Percentiles rank a stretch among this genome's conserved stretches.
phyloP scores from a whole-genome alignment of 64 coral and sea anemone species.

The Astreopora myriophthalma region DNA sequence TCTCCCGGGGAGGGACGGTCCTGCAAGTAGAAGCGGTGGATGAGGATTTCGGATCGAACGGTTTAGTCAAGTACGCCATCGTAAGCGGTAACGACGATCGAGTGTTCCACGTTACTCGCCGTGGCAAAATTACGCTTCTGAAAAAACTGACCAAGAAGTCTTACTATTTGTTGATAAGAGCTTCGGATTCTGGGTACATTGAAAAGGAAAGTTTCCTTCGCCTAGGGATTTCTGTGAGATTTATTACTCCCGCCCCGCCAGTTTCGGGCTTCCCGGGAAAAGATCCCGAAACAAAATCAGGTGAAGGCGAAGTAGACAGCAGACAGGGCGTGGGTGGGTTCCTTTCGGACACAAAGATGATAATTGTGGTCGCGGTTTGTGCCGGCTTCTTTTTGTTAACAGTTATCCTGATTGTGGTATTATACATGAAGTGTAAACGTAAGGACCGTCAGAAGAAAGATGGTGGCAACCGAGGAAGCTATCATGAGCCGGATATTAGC shows the following conservation, averaged over 20 bases:
- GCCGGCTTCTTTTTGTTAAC: slow-evolving; percentile 64
- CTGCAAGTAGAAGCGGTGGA: slow-evolving; percentile 66
- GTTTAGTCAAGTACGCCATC: slow-evolving; percentile 65
- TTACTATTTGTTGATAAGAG: slow-evolving; percentile 72
- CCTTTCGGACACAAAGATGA: slow-evolving; percentile 59
- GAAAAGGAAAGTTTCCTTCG: slow-evolving; percentile 34
- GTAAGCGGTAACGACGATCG: slow-evolving; percentile 62
- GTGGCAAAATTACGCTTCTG: slow-evolving; percentile 58
- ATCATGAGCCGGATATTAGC: slow-evolving; percentile 83
- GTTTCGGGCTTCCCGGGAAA: background rate
- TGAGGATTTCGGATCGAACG: slow-evolving; percentile 71
- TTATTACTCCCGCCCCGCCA: background rate
- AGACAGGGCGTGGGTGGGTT: slow-evolving; percentile 4
- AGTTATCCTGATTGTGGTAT: slow-evolving; percentile 35
- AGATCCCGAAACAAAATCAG: background rate
- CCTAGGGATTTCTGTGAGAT: slow-evolving; percentile 5
- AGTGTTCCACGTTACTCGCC: slow-evolving; percentile 61
- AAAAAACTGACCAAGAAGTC: slow-evolving; percentile 48
- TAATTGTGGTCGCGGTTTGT: slow-evolving; percentile 72
- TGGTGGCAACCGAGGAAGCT: slow-evolving; percentile 33
- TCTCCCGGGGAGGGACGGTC: slow-evolving; percentile 68
- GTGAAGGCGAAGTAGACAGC: background rate
- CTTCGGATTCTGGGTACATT: slow-evolving; percentile 68
- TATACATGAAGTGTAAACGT: slow-evolving; percentile 60
- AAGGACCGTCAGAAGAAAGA: background rate